Evolutionary conservation across 2,797 vertebrate species (phyloP), one percentile per base, ranked within the genome.

Genomic region (Chloroceryle amazona): DNA sequence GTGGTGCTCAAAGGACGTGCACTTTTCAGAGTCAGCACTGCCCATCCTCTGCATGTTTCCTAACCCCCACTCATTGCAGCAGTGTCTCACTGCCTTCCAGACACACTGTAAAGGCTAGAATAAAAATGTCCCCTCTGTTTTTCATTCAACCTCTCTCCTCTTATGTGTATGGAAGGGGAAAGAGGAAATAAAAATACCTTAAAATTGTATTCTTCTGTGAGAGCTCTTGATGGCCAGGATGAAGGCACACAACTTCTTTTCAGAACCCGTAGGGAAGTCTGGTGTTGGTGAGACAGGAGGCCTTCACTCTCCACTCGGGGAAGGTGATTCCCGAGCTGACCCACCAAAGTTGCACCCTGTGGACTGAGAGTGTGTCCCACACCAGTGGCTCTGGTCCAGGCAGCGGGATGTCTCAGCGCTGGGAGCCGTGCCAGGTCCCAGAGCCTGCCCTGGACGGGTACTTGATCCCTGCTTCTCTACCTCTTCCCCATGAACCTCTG

Each of bases 41-140:
- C 74, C 41, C 9, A 3, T 46, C 51, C 61, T 54, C 10, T 35
- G 90, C 85, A 13, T 61, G 52, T 82, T 88, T 79, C 62, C 70
- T 89, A 54, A 62, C 21, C 21, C 75, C 67, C 3, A 2, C 31
- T 83, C 46, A 4, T 63, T 61, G 86, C 88, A 49, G 62, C 62
- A 44, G 21, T 18, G 29, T 88, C 54, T 72, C 22, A 10, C 37
- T 85, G 73, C 65, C 72, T 91, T 94, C 68, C 42, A 57, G 72
- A 35, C 74, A 52, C 46, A 21, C 46, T n/a, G 8, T 35, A 61
- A 87, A 73, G 47, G 47, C 72, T 74, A 61, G 61, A 61, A 89
- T 71, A 39, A 90, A 87, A 93, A 88, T 4, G 16, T 61, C 44
- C n/a, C 26, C 9, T 80, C 75, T 89, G 44, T 21, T 88, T 88